Evolutionary conservation across 2,113 vertebrate genomes (phyloP), one percentile per base, ranked within the genome.

Genomic region (Ploceus nigricollis): DNA sequence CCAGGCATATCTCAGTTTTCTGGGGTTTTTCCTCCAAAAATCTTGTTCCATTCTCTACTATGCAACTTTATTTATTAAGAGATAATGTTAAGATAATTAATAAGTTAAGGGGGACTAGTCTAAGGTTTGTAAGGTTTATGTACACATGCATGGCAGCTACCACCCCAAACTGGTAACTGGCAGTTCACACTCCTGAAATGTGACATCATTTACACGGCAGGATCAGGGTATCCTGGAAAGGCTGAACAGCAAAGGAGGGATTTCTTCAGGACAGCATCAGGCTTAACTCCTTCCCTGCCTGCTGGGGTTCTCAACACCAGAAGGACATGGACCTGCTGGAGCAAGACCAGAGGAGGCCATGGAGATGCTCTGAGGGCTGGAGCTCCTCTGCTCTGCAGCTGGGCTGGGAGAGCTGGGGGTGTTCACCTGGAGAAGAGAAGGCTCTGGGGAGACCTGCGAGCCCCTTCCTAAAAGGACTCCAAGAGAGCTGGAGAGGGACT

Each of bases 181-280:
- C 33, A 68, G 16, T 6, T 28, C 18, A 19, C 24, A 31, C 50
- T 64, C 54, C 48, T 53, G 39, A 48, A 80, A 48, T 10, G 7
- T 11, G 1, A 3, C 21, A 1, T 6, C 3, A 40, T 25, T 39
- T 28, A 44, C 13, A 22, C 3, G 4, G 57, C 54, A 40, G 58
- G 25, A 17, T 54, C 33, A 75, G 54, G 25, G 15, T 47, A 8
- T 3, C 35, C 45, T 30, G 44, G 70, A 40, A 69, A 58, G 45
- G 35, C 60, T 64, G 35, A 60, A n/a, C 1, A 69, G 61, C 25
- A 30, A 75, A 70, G 23, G 1, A 31, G 19, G 50, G 25, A n/a
- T 56, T 82, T 39, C 61, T 76, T 50, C 63, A 44, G 77, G n/a
- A 12, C 31, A 44, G n/a, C 47, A 84, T 9, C 39, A 63, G 68